Percentiles rank a stretch among this genome's conserved stretches.
Evolutionary conservation across 2,113 vertebrate genomes (phyloP).

Genomic region (Camarhynchus parvulus): DNA sequence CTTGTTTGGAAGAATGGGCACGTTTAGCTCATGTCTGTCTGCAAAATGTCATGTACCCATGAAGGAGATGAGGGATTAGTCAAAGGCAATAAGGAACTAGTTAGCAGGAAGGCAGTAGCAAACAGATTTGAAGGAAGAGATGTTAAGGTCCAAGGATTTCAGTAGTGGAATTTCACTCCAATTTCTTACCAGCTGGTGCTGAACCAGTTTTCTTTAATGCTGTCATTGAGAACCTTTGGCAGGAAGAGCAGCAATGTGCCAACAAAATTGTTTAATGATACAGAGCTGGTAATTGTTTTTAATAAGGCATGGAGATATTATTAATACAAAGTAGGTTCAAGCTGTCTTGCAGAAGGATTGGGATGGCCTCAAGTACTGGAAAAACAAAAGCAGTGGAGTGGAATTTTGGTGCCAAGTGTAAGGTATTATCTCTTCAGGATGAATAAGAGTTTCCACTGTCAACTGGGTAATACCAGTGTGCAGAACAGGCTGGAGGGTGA

Average conservation of each 20-base stretch:
- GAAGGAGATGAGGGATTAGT: slow-evolving; percentile 62
- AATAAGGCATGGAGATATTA: background rate
- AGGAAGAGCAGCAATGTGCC: background rate
- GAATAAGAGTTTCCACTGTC: background rate
- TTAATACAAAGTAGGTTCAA: background rate
- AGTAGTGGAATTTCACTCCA: slow-evolving; percentile 15
- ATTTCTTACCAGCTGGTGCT: slow-evolving; percentile 2
- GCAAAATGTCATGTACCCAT: slow-evolving; percentile 59
- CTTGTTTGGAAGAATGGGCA: slow-evolving; percentile 32
- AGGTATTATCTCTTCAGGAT: background rate
- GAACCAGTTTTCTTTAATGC: slow-evolving; percentile 25
- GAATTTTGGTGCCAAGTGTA: background rate
- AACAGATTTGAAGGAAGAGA: slow-evolving; percentile 38
- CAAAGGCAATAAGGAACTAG: slow-evolving; percentile 58
- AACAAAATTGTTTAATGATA: background rate
- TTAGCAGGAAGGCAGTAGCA: slow-evolving; percentile 38
- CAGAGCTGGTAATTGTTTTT: background rate
- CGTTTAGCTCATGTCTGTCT: slow-evolving; percentile 10
- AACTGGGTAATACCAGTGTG: background rate
- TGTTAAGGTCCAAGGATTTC: slow-evolving; percentile 48
- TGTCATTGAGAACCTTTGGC: slow-evolving; percentile 1
- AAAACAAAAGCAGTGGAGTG: background rate
- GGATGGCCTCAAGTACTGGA: background rate
- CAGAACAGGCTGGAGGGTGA: background rate
- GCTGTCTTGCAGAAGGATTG: background rate